Percentiles rank a stretch among this genome's conserved stretches.
Conservation (phyloP, 1,140 invertebrate genomes). For the Neotoxoptera formosana region DNA sequence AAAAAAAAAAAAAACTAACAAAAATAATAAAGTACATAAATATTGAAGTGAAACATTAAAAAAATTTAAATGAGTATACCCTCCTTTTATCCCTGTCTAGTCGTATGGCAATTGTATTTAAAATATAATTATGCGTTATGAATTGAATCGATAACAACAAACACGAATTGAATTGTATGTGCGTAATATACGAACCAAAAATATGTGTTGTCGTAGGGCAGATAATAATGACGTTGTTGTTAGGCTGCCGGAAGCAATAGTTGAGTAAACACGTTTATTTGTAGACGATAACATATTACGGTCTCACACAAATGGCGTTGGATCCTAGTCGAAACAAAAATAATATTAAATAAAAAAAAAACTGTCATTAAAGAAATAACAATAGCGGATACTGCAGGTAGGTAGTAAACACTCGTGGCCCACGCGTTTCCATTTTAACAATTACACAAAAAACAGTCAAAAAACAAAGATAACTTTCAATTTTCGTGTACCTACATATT, state of each 20-base stretch:
- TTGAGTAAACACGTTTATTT: background rate
- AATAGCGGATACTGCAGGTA: background rate
- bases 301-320: background rate
- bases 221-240: slow-evolving; percentile 21
- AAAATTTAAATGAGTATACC: background rate
- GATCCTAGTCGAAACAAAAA: background rate
- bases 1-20: background rate
- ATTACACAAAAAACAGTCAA: background rate
- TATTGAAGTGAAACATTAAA: background rate
- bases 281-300: background rate
- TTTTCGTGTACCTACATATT: background rate
- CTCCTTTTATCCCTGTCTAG: background rate
- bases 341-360: background rate
- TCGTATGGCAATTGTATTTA: background rate
- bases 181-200: background rate
- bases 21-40: background rate
- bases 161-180: background rate
- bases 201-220: background rate
- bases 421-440: background rate
- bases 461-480: background rate
- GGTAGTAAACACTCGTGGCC: background rate
- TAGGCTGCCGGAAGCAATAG: slow-evolving; percentile 14
- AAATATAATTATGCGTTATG: background rate
- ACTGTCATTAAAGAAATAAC: background rate
- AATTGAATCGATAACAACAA: background rate